Evolutionary conservation across 2,113 vertebrate genomes (phyloP).

Genomic region (Guaruba guarouba): DNA sequence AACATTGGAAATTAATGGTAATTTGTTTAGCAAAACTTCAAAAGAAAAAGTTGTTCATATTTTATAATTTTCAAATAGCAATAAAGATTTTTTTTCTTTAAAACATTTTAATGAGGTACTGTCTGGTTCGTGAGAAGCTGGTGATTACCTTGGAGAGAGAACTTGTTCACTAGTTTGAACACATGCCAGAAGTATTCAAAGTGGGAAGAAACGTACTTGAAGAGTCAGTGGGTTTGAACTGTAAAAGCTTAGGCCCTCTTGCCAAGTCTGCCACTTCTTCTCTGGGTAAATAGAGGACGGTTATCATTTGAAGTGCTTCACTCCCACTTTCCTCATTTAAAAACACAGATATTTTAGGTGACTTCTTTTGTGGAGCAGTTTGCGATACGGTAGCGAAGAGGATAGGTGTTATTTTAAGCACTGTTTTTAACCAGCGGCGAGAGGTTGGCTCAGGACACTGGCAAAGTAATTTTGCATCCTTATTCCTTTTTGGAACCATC

Average conservation of each 20-base stretch:
- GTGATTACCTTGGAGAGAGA: background rate
- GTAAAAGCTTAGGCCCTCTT: background rate
- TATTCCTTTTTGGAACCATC: background rate
- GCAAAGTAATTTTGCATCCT: background rate
- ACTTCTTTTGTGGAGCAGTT: background rate
- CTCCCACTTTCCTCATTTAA: background rate
- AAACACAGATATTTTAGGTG: background rate
- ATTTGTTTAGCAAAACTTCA: background rate
- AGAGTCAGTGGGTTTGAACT: constrained; percentile 20
- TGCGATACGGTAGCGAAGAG: background rate
- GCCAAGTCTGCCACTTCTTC: constrained; percentile 46
- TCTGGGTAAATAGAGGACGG: background rate
- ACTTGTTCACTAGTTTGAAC: background rate
- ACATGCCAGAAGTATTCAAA: background rate
- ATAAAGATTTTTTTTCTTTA: background rate
- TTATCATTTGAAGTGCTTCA: constrained; percentile 19
- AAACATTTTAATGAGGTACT: background rate
- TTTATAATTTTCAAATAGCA: background rate
- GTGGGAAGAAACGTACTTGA: background rate
- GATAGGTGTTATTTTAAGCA: constrained; percentile 23
- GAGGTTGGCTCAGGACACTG: constrained; percentile 35
- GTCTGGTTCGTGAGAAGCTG: background rate
- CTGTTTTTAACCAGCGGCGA: background rate
- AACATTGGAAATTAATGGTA: background rate
- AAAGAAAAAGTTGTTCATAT: background rate